A percentile compares a stretch with the other conserved stretches of the same genome.
phyloP scores from a whole-genome alignment of 92 coral and sea anemone genomes.

The Phenganax marumi region DNA sequence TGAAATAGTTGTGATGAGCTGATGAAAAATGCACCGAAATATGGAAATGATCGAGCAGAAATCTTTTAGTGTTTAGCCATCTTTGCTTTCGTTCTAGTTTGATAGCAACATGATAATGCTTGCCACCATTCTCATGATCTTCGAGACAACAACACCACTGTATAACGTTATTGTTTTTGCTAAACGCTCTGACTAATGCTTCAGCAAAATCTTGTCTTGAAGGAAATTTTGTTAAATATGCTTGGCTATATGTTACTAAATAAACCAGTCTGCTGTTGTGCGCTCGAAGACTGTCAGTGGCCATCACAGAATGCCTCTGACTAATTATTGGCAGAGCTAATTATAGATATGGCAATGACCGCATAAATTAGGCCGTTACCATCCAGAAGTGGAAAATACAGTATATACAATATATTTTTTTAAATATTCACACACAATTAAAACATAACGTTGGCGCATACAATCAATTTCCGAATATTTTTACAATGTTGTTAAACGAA shows the following conservation, averaged over 20 bases:
- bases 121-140: slow-evolving; percentile 25
- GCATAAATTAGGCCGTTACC: no score
- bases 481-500: no score
- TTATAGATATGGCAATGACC: no score
- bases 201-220: slow-evolving; percentile 22
- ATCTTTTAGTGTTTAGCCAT: slow-evolving; percentile 4
- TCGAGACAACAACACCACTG: slow-evolving; percentile 27
- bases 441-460: no score
- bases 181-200: slow-evolving; percentile 5
- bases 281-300: neutral
- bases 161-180: slow-evolving; percentile 10
- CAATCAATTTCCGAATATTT: no score
- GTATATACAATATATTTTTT: no score
- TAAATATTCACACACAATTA: no score
- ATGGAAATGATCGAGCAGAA: neutral
- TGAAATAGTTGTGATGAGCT: slow-evolving; percentile 44
- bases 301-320: slow-evolving; percentile 17
- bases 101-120: slow-evolving; percentile 13
- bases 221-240: slow-evolving; percentile 1
- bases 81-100: neutral
- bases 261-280: neutral
- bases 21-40: slow-evolving; percentile 49
- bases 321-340: no score
- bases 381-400: no score
- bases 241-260: slow-evolving; percentile 11